Evolutionary conservation across 2,888 invertebrate genomes (phyloP), one percentile per base, ranked within the genome.

Genomic region (Lasioglossum calceatum): DNA sequence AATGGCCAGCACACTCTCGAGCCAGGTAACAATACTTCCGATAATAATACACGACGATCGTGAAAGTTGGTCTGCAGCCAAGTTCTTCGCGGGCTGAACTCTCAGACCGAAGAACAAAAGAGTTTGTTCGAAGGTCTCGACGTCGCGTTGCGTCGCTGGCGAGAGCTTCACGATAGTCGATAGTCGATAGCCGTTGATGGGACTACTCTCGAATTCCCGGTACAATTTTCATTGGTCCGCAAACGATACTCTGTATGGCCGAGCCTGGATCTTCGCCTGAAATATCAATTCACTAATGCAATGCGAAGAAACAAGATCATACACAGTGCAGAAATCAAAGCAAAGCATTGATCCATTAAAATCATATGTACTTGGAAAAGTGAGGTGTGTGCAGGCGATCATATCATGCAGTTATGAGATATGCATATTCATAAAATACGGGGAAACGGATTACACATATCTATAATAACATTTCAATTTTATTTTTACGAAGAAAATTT

Each of bases 1-100:
- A 85, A 84, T 88, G 67, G 75, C 75, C 58, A 75, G n/a, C 70
- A 39, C 81, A 83, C 84, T 87, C 80, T 67, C 44, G 80, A 77
- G 76, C 76, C 86, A 78, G 87, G 81, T 88, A 90, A 89, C 89
- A 88, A 90, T 90, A 89, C 90, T 90, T 86, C 81, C 88, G 89
- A 89, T 90, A 90, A 89, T 89, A 88, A 88, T 87, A 89, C 88
- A 88, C 85, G 81, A 79, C 84, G 83, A 85, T 86, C 88, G 82
- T 75, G 81, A 79, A 86, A 83, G 75, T 85, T 90, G 89, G 88
- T 61, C 71, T 44, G 75, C 27, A 32, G 88, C 90, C 90, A 90
- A 84, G 72, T 79, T 82, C 79, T 39, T 78, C 80, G 70, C 47
- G 14, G 78, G 54, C 36, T 80, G 86, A 82, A 84, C 76, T 89